These are phyloP conservation scores for Brachylomia viminalis DNA, from an alignment of 2,888 invertebrate genomes.

Conservation along the genomic window DNA sequence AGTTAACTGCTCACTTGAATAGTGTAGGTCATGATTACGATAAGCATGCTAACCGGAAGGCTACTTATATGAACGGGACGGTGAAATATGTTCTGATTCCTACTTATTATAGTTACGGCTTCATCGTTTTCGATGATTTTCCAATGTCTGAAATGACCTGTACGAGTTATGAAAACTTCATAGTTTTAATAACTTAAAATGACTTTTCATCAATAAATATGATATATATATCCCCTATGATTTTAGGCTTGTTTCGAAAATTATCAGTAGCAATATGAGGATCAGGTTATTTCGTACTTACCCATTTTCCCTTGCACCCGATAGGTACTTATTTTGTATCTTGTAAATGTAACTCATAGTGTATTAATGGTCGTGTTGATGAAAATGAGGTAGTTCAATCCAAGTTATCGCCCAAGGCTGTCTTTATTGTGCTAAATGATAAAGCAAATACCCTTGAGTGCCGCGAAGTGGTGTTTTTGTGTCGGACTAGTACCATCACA, in stretches of 20 bases:
- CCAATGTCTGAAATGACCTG: no score
- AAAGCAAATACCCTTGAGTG: constrained; percentile 77
- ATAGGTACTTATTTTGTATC: not conserved
- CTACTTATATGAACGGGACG: not conserved
- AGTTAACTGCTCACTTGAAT: constrained; percentile 27
- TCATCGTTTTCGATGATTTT: not conserved
- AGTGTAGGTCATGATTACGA: constrained; percentile 41
- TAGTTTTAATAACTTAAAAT: not conserved
- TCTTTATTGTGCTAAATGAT: constrained; percentile 74
- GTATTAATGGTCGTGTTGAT: constrained; percentile 33
- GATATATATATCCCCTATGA: no score
- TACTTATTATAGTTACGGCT: not conserved
- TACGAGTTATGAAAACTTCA: not conserved
- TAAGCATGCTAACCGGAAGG: not conserved
- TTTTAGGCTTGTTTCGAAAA: not conserved
- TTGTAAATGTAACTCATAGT: not conserved
- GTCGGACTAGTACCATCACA: constrained; percentile 53
- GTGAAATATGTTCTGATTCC: not conserved
- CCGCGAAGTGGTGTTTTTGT: constrained; percentile 70
- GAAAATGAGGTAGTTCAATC: constrained; percentile 52
- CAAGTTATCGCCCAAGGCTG: constrained; percentile 65
- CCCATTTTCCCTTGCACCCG: not conserved
- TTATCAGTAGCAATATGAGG: not conserved
- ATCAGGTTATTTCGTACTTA: not conserved
- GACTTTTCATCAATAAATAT: not conserved